Percentiles rank a stretch among this genome's conserved stretches.
phyloP scores from a whole-genome alignment of 2,888 invertebrate genomes.

The Coelogynopora nodosa region DNA sequence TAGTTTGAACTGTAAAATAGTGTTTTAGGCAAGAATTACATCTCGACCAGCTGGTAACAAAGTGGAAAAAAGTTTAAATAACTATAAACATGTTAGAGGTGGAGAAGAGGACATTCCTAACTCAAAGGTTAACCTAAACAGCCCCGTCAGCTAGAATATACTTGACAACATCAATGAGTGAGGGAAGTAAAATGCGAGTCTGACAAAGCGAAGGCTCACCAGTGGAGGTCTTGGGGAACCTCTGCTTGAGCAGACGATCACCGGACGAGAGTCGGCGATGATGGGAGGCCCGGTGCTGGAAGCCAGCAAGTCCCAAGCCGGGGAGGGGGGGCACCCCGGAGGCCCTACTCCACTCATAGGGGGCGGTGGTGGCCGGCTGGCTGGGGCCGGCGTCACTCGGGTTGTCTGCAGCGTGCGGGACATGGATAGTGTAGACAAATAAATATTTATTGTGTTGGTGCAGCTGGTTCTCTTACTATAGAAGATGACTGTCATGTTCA shows the following conservation, averaged over 20 bases:
- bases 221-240: conserved; percentile 21
- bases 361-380: not conserved
- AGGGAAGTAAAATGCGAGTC: not conserved
- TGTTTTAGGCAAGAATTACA: too few species aligned
- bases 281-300: not conserved
- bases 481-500: too few species aligned
- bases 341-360: not conserved
- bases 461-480: too few species aligned
- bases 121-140: too few species aligned
- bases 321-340: not conserved
- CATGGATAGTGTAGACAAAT: too few species aligned
- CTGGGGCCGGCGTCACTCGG: not conserved
- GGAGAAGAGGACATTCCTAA: too few species aligned
- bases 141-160: not conserved
- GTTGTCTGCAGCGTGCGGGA: not conserved
- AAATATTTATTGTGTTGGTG: too few species aligned
- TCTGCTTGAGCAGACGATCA: conserved; percentile 26
- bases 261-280: conserved; percentile 35
- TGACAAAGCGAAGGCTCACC: not conserved
- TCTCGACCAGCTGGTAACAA: too few species aligned
- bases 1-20: too few species aligned
- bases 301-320: too few species aligned
- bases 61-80: not conserved
- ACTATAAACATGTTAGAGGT: too few species aligned
- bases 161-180: not conserved